Conservation (phyloP, 2,797 vertebrate genomes). For the Epinephelus coioides region DNA sequence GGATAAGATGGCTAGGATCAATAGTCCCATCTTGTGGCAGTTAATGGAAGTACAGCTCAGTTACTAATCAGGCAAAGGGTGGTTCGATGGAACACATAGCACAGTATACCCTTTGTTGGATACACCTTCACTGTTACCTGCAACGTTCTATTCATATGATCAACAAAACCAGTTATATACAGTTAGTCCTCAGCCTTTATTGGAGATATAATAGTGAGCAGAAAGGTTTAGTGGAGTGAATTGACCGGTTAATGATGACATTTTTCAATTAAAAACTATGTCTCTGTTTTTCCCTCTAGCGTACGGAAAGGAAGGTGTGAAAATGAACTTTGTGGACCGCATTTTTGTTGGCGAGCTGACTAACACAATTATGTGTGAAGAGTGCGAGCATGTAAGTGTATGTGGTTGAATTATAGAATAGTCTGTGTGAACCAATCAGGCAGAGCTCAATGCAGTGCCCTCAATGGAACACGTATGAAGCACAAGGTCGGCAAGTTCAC, state of each 20-base stretch:
- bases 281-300: conserved; percentile 81
- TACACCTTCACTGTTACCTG: background rate
- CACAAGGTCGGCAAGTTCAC: background rate
- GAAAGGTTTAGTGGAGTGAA: background rate
- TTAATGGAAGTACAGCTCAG: conserved; percentile 36
- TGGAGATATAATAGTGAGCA: background rate
- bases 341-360: conserved; percentile 99
- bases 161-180: too few relatives aligned
- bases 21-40: conserved; percentile 84
- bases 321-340: conserved; percentile 98
- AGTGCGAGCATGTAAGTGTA: conserved; percentile 95
- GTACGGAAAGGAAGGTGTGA: conserved; percentile 97
- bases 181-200: background rate
- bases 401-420: conserved; percentile 7
- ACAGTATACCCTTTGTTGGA: background rate
- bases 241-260: background rate
- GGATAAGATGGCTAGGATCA: conserved; percentile 58
- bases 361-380: conserved; percentile 99
- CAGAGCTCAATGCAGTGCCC: background rate
- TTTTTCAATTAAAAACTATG: background rate
- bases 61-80: background rate
- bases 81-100: background rate
- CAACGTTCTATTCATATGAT: background rate
- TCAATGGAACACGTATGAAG: background rate
- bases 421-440: background rate